These are phyloP conservation scores for Collichthys lucidus DNA, from an alignment of 2,113 vertebrate genomes.

Conservation along the genomic window DNA sequence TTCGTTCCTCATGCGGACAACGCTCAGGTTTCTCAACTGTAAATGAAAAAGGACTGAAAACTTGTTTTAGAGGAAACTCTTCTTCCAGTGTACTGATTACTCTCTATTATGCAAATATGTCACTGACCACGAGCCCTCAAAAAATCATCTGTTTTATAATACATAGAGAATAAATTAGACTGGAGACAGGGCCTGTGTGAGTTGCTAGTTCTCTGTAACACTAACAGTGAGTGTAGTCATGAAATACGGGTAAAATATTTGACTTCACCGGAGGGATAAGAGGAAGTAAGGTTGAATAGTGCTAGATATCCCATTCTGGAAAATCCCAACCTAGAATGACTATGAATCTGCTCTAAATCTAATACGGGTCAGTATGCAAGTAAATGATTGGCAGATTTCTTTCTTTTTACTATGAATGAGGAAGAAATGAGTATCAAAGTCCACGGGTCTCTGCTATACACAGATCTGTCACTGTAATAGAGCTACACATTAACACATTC, in stretches of 20 bases:
- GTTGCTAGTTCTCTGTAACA: neutral
- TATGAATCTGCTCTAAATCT: conserved; percentile 22
- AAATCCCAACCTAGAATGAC: conserved; percentile 1
- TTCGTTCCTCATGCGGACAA: conserved; percentile 35
- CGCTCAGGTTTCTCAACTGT: conserved; percentile 21
- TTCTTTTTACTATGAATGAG: conserved; percentile 61
- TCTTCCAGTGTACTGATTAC: neutral
- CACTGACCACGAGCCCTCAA: neutral
- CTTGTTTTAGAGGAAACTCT: neutral
- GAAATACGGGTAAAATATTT: neutral
- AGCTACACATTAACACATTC: conserved; percentile 79
- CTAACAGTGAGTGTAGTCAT: neutral
- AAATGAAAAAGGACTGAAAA: neutral
- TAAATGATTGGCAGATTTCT: conserved; percentile 69
- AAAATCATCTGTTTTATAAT: no score
- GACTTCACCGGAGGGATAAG: neutral
- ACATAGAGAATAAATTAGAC: neutral
- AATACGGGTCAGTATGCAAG: conserved; percentile 18
- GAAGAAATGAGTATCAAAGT: conserved; percentile 74
- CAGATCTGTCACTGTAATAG: conserved; percentile 30
- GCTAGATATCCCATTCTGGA: neutral
- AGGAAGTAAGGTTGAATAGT: neutral
- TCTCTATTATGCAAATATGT: neutral
- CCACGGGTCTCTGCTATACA: conserved; percentile 56
- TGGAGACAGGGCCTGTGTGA: neutral